Base-by-base conservation (phyloP, 1,140 invertebrate species). In the Stegodyphus mimosarum region DNA sequence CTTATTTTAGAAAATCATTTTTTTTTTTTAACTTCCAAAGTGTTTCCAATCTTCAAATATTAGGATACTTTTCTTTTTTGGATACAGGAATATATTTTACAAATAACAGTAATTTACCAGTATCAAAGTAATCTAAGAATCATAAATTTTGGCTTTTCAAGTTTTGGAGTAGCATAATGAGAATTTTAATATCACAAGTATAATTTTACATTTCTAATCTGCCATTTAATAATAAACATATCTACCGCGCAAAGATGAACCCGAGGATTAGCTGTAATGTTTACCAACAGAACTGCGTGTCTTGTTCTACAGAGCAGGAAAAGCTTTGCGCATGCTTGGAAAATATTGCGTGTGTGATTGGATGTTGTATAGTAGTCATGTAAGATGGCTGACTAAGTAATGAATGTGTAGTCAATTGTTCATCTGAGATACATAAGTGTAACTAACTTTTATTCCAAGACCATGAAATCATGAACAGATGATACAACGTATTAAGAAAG, bases 261-360 rank as follows among this genome's bases (percentile, higher is more conserved):
- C 33, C 3, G 33, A 33, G 33, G 33, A 33, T 33, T 33, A 33
- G 33, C 33, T 33, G 33, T 67, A 66, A 53, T 83, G 80, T 83
- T 83, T 83, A 83, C 80, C 72, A 83, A 83, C 80, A 83, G 66
- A 48, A 83, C 80, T 71, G 80, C 80, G 80, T 83, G 80, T 9
- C 9, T 83, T 53, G 53, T 83, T 83, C 69, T 64, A 33, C 33
- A 49, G 63, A 63, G 74, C 52, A 69, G 50, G 17, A 52, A 6
- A 7, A 67, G n/a, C 7, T 64, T 50, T 75, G 80, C 80, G 80
- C 80, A 83, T 75, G 80, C 60, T 18, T n/a, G 5, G 11, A 53
- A 7, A 52, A 49, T 67, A 33, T 50, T 18, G 10, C 17, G 33
- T 15, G 17, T 64, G 64, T 75, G 71, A 83, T 83, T 75, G 80